Evolutionary conservation across 2,888 invertebrate genomes (phyloP), one percentile per base, ranked within the genome.

Genomic region (Scotopteryx bipunctaria): DNA sequence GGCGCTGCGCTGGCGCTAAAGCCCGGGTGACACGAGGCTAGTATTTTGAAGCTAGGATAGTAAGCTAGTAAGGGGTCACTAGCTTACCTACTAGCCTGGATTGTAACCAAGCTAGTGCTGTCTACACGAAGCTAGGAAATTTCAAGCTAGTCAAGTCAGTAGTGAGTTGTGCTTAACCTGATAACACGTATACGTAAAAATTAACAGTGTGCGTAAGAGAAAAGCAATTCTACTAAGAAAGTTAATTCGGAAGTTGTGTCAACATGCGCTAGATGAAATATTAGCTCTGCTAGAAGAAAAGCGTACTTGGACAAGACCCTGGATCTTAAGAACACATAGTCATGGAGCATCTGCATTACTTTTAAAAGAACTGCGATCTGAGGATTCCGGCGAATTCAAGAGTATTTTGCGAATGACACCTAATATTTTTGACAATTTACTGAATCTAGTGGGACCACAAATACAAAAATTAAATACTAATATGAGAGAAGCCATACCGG

Each of bases 181-280:
- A 40, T 40, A 49, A 49, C 48, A 49, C 48, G 48, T 49, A 49
- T 49, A 49, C 48, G 48, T 49, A 49, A 50, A 50, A 50, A 50
- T 50, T 43, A 50, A 50, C 50, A 50, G 50, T 50, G 50, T 50
- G 50, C 50, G 50, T 50, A 50, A 50, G 50, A 50, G 50, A 49
- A 49, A 49, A 49, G 49, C 49, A 49, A 49, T 49, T 49, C 47
- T 48, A 48, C 47, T 48, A 48, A 48, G 47, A 48, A 48, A 48
- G 50, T 44, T 51, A 44, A 51, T 44, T 44, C 50, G 50, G 50
- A 51, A 52, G 52, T 52, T 52, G 52, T 52, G 52, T 52, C 52
- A 52, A 52, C 52, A 52, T 52, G 52, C 52, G 45, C 50, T 51
- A 51, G 50, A 51, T 51, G 50, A 51, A 51, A 51, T 51, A 44